Evolutionary conservation across 2,797 vertebrate species (phyloP).

Genomic region (Gymnothorax javanicus): DNA sequence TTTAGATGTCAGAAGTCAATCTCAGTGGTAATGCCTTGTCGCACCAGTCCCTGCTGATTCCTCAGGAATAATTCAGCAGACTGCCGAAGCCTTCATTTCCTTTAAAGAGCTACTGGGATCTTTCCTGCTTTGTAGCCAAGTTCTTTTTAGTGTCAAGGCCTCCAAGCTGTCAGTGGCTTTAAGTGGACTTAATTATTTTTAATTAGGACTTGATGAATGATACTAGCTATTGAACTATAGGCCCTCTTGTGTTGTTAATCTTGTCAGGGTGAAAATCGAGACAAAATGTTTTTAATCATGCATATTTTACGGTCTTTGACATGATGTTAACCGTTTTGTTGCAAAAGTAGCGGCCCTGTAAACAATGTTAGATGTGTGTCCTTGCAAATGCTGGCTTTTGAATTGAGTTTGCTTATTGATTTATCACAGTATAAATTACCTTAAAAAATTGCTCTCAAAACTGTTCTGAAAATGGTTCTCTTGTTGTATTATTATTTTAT

Average conservation of each 20-base stretch:
- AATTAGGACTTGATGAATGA: slow-evolving; percentile 3
- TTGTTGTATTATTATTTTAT: neutral
- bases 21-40: neutral
- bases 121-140: neutral
- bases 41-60: neutral
- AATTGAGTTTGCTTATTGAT: neutral
- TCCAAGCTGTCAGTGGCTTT: slow-evolving; percentile 21
- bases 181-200: neutral
- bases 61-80: neutral
- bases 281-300: neutral
- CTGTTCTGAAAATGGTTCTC: neutral
- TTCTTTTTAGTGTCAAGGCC: neutral
- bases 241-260: neutral
- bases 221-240: neutral
- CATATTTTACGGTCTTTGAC: neutral
- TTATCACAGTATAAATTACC: neutral
- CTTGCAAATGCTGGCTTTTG: neutral
- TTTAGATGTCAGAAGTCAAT: neutral
- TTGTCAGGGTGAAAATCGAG: neutral
- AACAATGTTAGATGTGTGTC: neutral
- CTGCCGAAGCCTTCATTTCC: slow-evolving; percentile 12
- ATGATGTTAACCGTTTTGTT: too few relatives aligned
- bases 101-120: neutral
- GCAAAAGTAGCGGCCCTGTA: neutral
- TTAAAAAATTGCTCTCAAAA: neutral